phyloP scores from a whole-genome alignment of 2,797 vertebrate genomes.

The Lophius americanus region DNA sequence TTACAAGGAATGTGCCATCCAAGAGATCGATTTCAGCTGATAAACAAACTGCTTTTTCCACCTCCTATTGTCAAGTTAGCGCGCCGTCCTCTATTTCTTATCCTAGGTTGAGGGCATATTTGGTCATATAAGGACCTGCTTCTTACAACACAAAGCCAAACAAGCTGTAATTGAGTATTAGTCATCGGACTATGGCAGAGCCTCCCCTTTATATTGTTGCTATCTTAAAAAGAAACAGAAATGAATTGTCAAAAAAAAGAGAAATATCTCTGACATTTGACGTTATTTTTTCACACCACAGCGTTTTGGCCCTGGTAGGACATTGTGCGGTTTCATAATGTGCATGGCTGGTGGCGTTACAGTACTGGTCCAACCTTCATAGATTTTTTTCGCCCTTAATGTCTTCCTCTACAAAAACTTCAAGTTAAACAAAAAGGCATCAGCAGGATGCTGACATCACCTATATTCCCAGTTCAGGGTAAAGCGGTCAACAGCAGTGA shows the following conservation, averaged over 20 bases:
- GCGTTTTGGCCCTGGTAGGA: slow-evolving; percentile 22
- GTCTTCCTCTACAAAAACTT: slow-evolving; percentile 21
- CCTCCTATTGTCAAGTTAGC: slow-evolving; percentile 7
- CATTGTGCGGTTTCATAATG: slow-evolving; percentile 32
- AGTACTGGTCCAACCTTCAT: slow-evolving; percentile 23
- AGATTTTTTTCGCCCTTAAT: slow-evolving; percentile 19
- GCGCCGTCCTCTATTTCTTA: slow-evolving; percentile 40
- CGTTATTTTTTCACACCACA: slow-evolving; percentile 32
- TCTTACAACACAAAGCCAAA: slow-evolving; percentile 38
- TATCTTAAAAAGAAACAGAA: slow-evolving; percentile 26
- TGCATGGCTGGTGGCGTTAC: slow-evolving; percentile 21
- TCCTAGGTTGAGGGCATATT: slow-evolving; percentile 34
- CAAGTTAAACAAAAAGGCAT: slow-evolving; percentile 1
- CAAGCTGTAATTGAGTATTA: slow-evolving; percentile 34
- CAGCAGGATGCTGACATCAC: slow-evolving; percentile 17
- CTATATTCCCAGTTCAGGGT: slow-evolving; percentile 29
- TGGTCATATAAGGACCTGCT: slow-evolving; percentile 39
- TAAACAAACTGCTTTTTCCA: not conserved
- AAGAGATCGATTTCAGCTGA: slow-evolving; percentile 6
- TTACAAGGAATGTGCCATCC: slow-evolving; percentile 23
- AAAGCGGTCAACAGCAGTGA: slow-evolving; percentile 28
- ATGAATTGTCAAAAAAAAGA: slow-evolving; percentile 17
- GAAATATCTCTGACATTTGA: slow-evolving; percentile 37
- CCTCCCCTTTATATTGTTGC: slow-evolving; percentile 31
- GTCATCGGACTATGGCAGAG: slow-evolving; percentile 55